Percentiles rank a stretch among this genome's conserved stretches.
These are phyloP conservation scores for Eptatretus atami DNA, from an alignment of 2,797 vertebrate species.

Conservation along the genomic window DNA sequence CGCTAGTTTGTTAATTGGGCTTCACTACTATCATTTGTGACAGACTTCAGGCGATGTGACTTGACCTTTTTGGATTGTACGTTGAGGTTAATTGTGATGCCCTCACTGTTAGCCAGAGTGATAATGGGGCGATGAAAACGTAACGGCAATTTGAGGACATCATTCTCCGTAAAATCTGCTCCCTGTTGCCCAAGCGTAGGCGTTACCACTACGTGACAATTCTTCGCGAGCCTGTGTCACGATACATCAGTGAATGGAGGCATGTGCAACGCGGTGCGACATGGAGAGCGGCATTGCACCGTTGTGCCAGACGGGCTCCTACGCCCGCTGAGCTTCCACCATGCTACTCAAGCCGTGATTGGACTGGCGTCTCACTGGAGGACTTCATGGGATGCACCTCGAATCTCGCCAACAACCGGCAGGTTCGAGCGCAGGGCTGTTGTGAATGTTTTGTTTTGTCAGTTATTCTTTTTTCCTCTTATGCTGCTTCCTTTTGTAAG, in stretches of 20 bases:
- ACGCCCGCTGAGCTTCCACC: constrained; percentile 68
- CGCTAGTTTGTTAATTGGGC: too few relatives aligned
- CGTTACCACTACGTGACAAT: constrained; percentile 96
- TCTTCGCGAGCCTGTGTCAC: constrained; percentile 68
- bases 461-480: too few relatives aligned
- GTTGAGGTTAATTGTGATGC: too few relatives aligned
- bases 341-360: constrained; percentile 80
- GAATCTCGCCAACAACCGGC: constrained; percentile 77
- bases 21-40: too few relatives aligned
- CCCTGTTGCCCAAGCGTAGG: constrained; percentile 14
- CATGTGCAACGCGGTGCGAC: constrained; percentile 84
- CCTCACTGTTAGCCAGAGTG: too few relatives aligned
- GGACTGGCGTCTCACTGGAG: constrained; percentile 81
- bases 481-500: too few relatives aligned
- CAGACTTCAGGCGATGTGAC: too few relatives aligned
- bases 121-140: too few relatives aligned
- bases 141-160: too few relatives aligned
- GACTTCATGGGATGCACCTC: constrained; percentile 96
- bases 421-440: constrained; percentile 11
- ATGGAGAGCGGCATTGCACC: constrained; percentile 87
- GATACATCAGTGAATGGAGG: constrained; percentile 90
- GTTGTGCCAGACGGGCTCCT: constrained; percentile 81
- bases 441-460: too few relatives aligned
- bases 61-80: too few relatives aligned
- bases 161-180: too few relatives aligned